A percentile compares a stretch with the other conserved stretches of the same genome.
phyloP scores from a whole-genome alignment of 37 sponge, comb jelly and placozoan genomes.

The Chondrilla cf. caribensis region DNA sequence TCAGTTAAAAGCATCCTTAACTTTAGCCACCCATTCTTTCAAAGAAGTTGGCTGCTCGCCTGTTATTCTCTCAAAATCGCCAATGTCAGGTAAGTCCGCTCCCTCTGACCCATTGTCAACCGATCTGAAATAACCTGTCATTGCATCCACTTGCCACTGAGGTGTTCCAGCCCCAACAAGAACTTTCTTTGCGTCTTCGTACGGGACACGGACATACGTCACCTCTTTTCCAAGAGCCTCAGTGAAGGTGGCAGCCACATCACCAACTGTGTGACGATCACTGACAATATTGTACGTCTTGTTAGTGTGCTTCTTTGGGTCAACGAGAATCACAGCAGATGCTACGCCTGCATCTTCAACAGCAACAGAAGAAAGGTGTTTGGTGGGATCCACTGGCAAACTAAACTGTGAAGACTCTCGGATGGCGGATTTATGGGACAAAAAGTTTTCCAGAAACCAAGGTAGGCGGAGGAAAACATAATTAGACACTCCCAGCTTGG shows the following conservation, averaged over 20 bases:
- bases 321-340: conserved; percentile 37
- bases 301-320: conserved; percentile 21
- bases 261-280: conserved; percentile 37
- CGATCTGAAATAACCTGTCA: conserved; percentile 30
- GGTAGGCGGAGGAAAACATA: conserved; percentile 59
- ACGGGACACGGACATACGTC: conserved; percentile 16
- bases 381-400: no score
- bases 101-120: conserved; percentile 43
- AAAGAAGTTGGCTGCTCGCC: conserved; percentile 43
- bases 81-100: conserved; percentile 5
- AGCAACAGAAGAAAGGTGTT: no score
- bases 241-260: conserved; percentile 27
- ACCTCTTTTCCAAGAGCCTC: conserved; percentile 39
- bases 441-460: conserved; percentile 43
- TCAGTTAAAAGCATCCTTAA: conserved; percentile 1
- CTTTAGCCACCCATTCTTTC: conserved; percentile 32
- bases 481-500: conserved; percentile 37
- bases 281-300: conserved; percentile 50
- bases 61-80: conserved; percentile 16
- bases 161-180: not conserved
- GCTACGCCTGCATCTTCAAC: conserved; percentile 60
- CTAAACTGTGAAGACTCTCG: no score
- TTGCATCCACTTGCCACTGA: conserved; percentile 51
- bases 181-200: conserved; percentile 16
- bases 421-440: conserved; percentile 32